phyloP scores from a whole-genome alignment of 1,140 invertebrate species.

The Hylaeus anthracinus region DNA sequence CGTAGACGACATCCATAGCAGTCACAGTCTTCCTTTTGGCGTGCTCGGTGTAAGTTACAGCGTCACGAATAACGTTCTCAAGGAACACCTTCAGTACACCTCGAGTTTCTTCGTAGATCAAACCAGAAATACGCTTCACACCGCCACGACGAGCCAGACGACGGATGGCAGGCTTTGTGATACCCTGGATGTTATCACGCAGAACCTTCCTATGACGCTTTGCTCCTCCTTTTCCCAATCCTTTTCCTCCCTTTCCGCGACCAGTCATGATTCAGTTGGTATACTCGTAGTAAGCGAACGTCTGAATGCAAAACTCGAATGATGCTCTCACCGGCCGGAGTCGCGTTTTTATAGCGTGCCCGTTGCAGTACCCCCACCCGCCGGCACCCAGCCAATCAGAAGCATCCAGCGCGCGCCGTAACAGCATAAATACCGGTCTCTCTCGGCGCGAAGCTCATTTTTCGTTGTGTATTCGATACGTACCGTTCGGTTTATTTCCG shows the following conservation, averaged over 20 bases:
- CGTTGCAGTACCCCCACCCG: neutral
- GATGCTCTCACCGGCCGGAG: no score
- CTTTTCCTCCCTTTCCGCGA: slow-evolving; percentile 61
- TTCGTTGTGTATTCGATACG: neutral
- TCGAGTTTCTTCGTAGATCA: slow-evolving; percentile 61
- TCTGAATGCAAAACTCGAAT: neutral
- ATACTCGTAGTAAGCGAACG: no score
- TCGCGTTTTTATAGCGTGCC: neutral
- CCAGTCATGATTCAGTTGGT: slow-evolving; percentile 45
- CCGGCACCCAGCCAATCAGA: slow-evolving; percentile 1
- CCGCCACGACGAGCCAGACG: slow-evolving; percentile 58
- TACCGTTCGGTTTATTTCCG: neutral
- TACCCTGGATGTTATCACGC: slow-evolving; percentile 65
- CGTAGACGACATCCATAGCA: slow-evolving; percentile 61
- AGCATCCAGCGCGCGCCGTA: neutral
- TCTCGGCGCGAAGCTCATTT: neutral
- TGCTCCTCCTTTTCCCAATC: slow-evolving; percentile 63
- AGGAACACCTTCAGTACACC: slow-evolving; percentile 59
- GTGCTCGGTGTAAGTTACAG: slow-evolving; percentile 58
- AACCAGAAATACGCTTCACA: slow-evolving; percentile 60
- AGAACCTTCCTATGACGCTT: slow-evolving; percentile 62
- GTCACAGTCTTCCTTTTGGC: slow-evolving; percentile 58
- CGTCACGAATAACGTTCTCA: slow-evolving; percentile 58
- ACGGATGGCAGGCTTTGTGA: slow-evolving; percentile 59
- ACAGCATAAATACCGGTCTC: neutral